phyloP scores from a whole-genome alignment of 2,113 vertebrate species.

The Plecotus auritus region DNA sequence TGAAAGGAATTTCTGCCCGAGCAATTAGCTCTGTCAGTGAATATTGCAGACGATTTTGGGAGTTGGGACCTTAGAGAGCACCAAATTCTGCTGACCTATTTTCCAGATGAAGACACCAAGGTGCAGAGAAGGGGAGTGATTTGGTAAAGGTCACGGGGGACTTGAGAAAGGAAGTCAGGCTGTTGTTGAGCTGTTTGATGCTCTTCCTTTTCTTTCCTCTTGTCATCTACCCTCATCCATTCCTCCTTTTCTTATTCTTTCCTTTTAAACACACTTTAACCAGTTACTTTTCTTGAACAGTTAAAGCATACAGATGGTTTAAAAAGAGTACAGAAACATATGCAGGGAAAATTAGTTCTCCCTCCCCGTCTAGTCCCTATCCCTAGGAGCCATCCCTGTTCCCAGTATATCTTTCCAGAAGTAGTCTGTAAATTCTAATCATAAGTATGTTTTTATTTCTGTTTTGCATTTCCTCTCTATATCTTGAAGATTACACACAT shows the following conservation, averaged over 20 bases:
- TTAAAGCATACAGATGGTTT: not conserved
- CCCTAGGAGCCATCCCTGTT: not conserved
- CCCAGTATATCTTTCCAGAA: not conserved
- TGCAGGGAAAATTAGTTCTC: not conserved
- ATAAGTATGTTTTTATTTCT: not conserved
- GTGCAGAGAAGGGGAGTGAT: not conserved
- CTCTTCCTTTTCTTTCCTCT: not conserved
- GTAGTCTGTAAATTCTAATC: not conserved
- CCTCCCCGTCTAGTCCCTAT: not conserved
- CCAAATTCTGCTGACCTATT: slow-evolving; percentile 1
- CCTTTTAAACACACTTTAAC: not conserved
- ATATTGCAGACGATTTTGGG: not conserved
- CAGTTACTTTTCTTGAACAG: not conserved
- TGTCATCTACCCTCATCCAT: not conserved
- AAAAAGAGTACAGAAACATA: not conserved
- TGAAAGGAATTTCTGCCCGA: slow-evolving; percentile 34
- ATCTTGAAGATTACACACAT: not conserved
- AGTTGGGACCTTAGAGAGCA: not conserved
- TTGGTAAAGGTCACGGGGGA: not conserved
- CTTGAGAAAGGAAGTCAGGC: not conserved
- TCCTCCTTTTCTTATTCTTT: not conserved
- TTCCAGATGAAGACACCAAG: slow-evolving; percentile 7
- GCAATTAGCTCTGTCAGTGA: slow-evolving; percentile 11
- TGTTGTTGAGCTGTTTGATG: not conserved
- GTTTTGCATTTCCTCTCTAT: not conserved